Evolutionary conservation across 2,888 invertebrate species (phyloP).

Genomic region (Nomada hirtipes): DNA sequence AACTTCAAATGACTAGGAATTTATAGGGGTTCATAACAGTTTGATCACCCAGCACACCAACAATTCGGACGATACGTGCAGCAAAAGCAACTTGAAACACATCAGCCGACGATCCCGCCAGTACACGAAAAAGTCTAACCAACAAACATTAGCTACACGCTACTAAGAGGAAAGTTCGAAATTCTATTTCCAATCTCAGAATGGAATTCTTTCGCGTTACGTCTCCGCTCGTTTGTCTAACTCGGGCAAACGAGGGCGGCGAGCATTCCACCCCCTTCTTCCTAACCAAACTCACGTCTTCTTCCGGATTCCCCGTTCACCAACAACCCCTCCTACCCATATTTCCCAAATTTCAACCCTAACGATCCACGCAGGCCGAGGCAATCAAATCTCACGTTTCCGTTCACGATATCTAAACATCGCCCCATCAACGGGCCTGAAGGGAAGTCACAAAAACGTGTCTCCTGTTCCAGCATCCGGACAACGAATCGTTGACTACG

Average conservation of each 20-base stretch:
- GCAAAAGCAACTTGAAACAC: neutral
- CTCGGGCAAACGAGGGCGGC: conserved; percentile 10
- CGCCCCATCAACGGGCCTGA: conserved; percentile 1
- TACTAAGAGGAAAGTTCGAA: conserved; percentile 22
- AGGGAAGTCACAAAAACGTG: conserved; percentile 23
- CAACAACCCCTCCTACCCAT: neutral
- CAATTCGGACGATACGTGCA: neutral
- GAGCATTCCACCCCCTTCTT: conserved; percentile 18
- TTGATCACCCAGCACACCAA: neutral
- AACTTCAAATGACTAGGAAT: neutral
- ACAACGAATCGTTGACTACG: neutral
- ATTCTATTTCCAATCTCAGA: conserved; percentile 38
- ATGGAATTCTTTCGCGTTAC: conserved; percentile 36
- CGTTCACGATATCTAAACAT: conserved; percentile 27
- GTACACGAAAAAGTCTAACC: neutral
- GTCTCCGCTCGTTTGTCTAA: conserved; percentile 32
- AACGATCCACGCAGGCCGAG: neutral
- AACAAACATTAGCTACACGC: neutral
- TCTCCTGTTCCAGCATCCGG: conserved; percentile 29
- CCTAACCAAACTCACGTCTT: neutral
- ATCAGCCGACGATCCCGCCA: neutral
- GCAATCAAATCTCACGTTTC: conserved; percentile 24
- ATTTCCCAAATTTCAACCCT: conserved; percentile 23
- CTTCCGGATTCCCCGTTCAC: conserved; percentile 3
- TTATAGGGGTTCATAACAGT: neutral